Evolutionary conservation across 2,113 vertebrate species (phyloP), one percentile per base, ranked within the genome.

Genomic region (Hippoglossus stenolepis): DNA sequence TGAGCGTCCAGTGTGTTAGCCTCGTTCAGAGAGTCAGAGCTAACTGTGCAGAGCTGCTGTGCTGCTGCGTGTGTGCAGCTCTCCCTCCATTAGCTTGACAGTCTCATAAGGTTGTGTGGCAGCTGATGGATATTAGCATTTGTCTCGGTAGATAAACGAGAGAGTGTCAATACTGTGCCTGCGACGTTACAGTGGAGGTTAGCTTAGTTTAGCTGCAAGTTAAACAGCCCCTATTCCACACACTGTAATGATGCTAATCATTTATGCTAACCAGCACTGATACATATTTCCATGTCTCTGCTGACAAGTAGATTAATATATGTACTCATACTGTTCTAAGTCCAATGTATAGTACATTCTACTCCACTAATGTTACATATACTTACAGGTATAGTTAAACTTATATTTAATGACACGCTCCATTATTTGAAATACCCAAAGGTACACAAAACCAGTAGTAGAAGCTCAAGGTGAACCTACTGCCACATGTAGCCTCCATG

Each of bases 1-100:
- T 62, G 38, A 28, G 5, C 61, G 59, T 15, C 21, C 18, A 5
- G 63, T 9, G 63, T 26, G 18, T 63, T 72, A 85, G 80, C 79
- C 45, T 71, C 45, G 54, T 23, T 79, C 24, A 66, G 59, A 59
- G 58, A 71, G 58, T 51, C 21, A 0, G 5, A 31, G 79, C 73
- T 73, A 82, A 71, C 68, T 18, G 2, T 2, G 14, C 68, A 21
- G 31, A 1, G 20, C 20, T 18, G 24, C 23, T 31, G 17, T 49
- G 47, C 47, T 49, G 47, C 47, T 51, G 18, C 45, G 45, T 47
- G 45, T 9, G 9, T 24, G 7, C 54, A 58, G 5, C 31, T 2
- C 3, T 61, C 8, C 0, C 26, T 18, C 38, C 3, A 15, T 2
- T 18, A 1, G 20, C 21, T 1, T 2, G 3, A 5, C n/a, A 21